A percentile compares a stretch with the other conserved stretches of the same genome.
These are phyloP conservation scores for Caenorhabditis elegans DNA, from an alignment of 1,140 invertebrate genomes.

Conservation along the genomic window DNA sequence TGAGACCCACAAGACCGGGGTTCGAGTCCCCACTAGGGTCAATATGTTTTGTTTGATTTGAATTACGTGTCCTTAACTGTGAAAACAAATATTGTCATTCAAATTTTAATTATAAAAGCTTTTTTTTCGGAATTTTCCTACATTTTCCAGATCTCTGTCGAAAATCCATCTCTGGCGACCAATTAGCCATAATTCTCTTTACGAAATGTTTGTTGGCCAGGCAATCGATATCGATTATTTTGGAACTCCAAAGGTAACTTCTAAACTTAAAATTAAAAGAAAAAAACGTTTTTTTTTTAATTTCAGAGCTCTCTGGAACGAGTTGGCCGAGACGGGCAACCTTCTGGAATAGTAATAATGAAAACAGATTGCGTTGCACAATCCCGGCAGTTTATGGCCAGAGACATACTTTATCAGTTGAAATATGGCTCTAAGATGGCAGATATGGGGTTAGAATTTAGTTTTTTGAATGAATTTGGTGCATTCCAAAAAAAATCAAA, in stretches of 20 bases:
- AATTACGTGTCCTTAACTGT: no score
- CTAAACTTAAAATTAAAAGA: no score
- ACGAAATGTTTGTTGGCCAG: slow-evolving; percentile 13
- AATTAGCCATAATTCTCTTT: background rate
- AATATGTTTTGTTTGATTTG: no score
- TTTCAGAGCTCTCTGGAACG: background rate
- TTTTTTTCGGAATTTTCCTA: no score
- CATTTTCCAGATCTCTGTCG: background rate
- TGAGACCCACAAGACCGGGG: no score
- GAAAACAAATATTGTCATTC: no score
- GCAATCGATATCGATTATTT: slow-evolving; percentile 3
- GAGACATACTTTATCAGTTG: slow-evolving; percentile 7
- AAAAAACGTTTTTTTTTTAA: background rate
- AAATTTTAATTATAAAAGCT: no score
- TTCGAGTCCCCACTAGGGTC: no score
- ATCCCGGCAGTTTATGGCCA: background rate
- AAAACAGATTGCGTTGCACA: background rate
- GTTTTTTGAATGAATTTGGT: background rate
- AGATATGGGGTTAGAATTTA: slow-evolving; percentile 1
- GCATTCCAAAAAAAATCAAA: no score
- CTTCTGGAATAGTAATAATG: background rate
- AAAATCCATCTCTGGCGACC: background rate
- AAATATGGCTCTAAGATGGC: slow-evolving; percentile 1
- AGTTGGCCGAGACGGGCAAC: background rate
- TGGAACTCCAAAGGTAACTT: background rate